A percentile compares a stretch with the other conserved stretches of the same genome.
These are phyloP conservation scores for Caenorhabditis sinica DNA, from an alignment of 2,888 invertebrate species.

Conservation along the genomic window DNA sequence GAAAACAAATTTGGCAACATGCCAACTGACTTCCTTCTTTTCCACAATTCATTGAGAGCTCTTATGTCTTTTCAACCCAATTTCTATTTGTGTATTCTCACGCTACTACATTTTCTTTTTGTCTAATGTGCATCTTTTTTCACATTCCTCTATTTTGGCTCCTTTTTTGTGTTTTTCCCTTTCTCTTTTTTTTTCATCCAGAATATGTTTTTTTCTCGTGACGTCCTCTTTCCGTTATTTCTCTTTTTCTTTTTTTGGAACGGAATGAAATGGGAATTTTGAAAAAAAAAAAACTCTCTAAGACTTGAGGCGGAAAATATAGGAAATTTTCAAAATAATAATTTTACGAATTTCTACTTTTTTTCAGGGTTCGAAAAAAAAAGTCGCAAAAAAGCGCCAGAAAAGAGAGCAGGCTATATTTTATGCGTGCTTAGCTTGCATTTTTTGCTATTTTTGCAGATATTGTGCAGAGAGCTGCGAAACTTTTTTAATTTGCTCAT, in stretches of 20 bases:
- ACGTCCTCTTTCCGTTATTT: not conserved
- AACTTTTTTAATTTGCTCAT: no score
- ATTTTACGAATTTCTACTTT: not conserved
- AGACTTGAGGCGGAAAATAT: not conserved
- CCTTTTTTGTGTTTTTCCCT: conserved; percentile 29
- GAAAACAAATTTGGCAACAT: conserved; percentile 42
- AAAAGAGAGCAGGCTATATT: no score
- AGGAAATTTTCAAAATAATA: not conserved
- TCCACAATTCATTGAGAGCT: not conserved
- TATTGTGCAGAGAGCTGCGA: no score
- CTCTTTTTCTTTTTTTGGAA: not conserved
- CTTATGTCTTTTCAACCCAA: not conserved
- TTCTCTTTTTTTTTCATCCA: conserved; percentile 15
- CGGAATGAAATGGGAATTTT: conserved; percentile 16
- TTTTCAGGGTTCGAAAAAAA: no score
- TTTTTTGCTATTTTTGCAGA: no score
- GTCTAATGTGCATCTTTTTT: conserved; percentile 40
- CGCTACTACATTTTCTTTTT: conserved; percentile 40
- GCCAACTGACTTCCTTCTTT: conserved; percentile 2
- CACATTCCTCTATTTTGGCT: conserved; percentile 3
- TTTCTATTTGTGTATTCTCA: conserved; percentile 31
- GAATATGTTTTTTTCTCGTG: conserved; percentile 11
- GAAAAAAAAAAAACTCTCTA: not conserved
- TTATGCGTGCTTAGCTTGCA: no score
- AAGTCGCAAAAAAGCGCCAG: no score